A percentile compares a stretch with the other conserved stretches of the same genome.
Conservation (phyloP, 2,888 invertebrate genomes). For the Steromphala cineraria region DNA sequence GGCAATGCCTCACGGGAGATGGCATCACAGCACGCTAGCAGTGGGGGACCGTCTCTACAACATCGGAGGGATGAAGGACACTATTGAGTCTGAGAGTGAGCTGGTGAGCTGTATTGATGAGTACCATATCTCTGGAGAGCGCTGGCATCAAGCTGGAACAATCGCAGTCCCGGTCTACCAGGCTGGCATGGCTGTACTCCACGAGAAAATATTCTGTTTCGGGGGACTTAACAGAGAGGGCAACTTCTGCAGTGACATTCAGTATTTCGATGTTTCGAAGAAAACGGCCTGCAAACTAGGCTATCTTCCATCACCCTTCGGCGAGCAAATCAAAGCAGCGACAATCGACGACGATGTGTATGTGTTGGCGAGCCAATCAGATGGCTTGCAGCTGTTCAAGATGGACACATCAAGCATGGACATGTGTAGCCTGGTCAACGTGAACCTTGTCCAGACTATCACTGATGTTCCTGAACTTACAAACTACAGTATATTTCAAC, state of each 20-base stretch:
- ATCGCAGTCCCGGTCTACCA: neutral
- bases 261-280: neutral
- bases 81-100: neutral
- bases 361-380: neutral
- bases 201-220: neutral
- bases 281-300: neutral
- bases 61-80: neutral
- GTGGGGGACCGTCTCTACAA: neutral
- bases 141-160: neutral
- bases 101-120: neutral
- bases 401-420: neutral
- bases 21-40: neutral
- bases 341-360: neutral
- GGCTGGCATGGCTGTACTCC: neutral
- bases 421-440: neutral
- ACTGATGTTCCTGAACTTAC: neutral
- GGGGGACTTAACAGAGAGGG: neutral
- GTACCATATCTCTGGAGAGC: neutral
- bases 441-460: neutral
- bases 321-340: neutral
- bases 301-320: neutral
- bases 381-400: neutral
- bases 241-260: neutral
- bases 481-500: neutral
- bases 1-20: neutral